Evolutionary conservation across 2,888 invertebrate species (phyloP), one percentile per base, ranked within the genome.

Genomic region (Heliconius aoede): DNA sequence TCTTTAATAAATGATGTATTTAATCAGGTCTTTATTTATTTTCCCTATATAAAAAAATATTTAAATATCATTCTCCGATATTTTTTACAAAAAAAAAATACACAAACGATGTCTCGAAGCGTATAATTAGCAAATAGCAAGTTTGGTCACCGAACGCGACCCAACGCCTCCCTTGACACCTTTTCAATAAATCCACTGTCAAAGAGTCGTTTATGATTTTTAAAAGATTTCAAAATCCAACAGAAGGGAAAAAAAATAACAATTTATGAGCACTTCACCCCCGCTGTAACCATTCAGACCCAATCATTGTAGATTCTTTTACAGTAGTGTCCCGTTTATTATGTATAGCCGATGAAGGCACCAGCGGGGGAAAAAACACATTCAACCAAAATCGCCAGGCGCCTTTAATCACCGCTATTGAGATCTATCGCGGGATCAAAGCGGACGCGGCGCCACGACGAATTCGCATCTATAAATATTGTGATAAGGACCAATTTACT

Each of bases 281-380:
- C 93, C 94, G 93, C 94, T 92, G 94, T 90, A 94, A 89, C 91
- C 90, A 92, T 94, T 94, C 94, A 94, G 93, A 89, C 91, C 86
- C 90, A 91, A 93, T 94, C 94, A 94, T 94, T 94, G 94, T 94
- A 94, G 93, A 94, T 94, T 94, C 94, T 94, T 94, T 94, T 93
- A 94, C 94, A 91, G 94, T 94, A 94, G 94, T 94, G 90, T 93
- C 92, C 91, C 91, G 90, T 92, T 91, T 88, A 90, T 91, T 90
- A 90, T 91, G 90, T 91, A 90, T 86, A 87, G 88, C 89, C 93
- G 91, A 91, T 89, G 92, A 92, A 91, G 92, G 90, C 88, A 88
- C 84, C 85, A 83, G 81, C 80, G 83, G 86, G 82, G 85, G 89
- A 93, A 93, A 92, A 91, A 93, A 94, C 88, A 89, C 88, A 94